Percentiles rank a stretch among this genome's conserved stretches.
Evolutionary conservation across 2,113 vertebrate genomes (phyloP).

Genomic region (Zosterops borbonicus): DNA sequence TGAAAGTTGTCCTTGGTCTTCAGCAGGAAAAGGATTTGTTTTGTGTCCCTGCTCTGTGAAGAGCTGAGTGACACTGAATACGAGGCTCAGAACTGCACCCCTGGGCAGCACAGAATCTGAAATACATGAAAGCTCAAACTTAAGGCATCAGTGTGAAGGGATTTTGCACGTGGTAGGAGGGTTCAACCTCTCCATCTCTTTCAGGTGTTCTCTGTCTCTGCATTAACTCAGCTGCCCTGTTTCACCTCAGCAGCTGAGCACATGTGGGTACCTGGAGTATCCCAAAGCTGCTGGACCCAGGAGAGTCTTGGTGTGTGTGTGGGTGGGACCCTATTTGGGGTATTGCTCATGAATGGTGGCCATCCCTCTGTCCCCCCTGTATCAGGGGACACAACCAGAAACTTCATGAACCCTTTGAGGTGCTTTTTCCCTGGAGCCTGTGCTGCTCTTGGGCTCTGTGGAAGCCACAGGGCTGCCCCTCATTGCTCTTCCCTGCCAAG

Average conservation of each 20-base stretch:
- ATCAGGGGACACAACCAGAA: neutral
- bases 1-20: neutral
- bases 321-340: fast-evolving
- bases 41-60: neutral
- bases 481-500: neutral
- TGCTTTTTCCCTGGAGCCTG: neutral
- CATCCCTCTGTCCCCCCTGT: neutral
- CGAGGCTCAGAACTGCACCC: neutral
- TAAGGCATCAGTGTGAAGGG: neutral
- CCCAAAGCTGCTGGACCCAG: neutral
- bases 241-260: neutral
- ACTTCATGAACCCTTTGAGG: neutral
- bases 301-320: fast-evolving
- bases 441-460: neutral
- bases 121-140: neutral
- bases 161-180: neutral
- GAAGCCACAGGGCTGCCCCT: neutral
- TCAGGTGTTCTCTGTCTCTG: neutral
- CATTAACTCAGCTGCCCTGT: neutral
- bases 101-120: neutral
- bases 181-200: neutral
- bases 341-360: neutral
- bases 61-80: neutral
- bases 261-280: neutral
- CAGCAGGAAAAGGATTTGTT: neutral